Base-by-base conservation (phyloP, 2,888 invertebrate species). In the Eumerus sabulonum region DNA sequence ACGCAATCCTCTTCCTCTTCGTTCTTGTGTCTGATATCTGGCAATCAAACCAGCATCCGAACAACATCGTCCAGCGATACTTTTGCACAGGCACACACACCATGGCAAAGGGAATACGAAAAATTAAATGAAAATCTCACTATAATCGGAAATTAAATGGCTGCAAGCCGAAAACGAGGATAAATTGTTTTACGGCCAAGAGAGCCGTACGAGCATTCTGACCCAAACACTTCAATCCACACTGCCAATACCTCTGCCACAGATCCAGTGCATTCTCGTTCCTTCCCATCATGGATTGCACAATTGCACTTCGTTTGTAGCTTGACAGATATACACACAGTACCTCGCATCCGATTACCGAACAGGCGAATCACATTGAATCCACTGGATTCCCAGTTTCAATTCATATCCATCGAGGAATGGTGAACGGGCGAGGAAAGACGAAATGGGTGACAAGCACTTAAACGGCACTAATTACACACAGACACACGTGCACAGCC, bases 71-170 rank as follows among this genome's bases (percentile, higher is more conserved):
- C 7, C 27, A 27, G 27, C n/a, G n/a, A 27, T 7, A 27, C 27
- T 27, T 27, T 7, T 27, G 7, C 27, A 27, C 27, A 27, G 2
- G 19, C 48, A n/a, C 36, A 27, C 13, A 36, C 40, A 51, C 71
- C 40, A 40, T 3, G 40, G 5, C 11, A 40, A 3, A 40, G n/a
- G 38, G 56, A 63, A 63, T 44, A 74, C 68, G 63, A 79, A 74
- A 27, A 79, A 74, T 74, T 74, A 79, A 79, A 79, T 79, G 79
- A 79, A 79, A 79, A 79, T 79, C 74, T 79, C 79, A 64, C 74
- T 70, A 79, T 79, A 79, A 79, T 79, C 79, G 79, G 74, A 79
- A 79, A 79, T 79, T 79, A 79, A 79, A 79, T 74, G 79, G 79
- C 79, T 79, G 79, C 79, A 79, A 74, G 79, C 79, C 79, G 79